These are phyloP conservation scores for Naso thynnoides DNA, from an alignment of 2,797 vertebrate genomes.

Conservation along the genomic window DNA sequence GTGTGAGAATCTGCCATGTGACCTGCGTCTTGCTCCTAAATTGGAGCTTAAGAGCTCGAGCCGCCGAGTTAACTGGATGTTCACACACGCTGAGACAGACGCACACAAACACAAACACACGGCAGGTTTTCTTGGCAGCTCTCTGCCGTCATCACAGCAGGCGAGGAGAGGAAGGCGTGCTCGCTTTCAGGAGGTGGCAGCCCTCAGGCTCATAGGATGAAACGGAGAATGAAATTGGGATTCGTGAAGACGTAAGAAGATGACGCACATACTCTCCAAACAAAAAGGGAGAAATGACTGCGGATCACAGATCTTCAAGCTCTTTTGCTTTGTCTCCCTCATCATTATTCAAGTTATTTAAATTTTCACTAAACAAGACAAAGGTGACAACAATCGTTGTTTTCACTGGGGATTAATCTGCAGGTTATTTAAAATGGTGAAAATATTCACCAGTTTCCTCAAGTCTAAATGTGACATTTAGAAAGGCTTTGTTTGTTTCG, in stretches of 20 bases:
- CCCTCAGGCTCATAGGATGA: constrained; percentile 10
- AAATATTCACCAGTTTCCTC: not conserved
- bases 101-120: constrained; percentile 44
- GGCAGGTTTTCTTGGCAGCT: constrained; percentile 58
- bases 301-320: no score
- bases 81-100: constrained; percentile 55
- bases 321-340: not conserved
- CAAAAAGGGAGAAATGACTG: constrained; percentile 1
- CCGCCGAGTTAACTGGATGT: constrained; percentile 65
- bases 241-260: not conserved
- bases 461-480: not conserved
- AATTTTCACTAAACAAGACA: not conserved
- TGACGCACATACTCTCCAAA: constrained; percentile 28
- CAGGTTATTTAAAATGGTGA: no score
- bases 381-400: no score
- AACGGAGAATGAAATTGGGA: constrained; percentile 26
- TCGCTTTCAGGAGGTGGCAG: constrained; percentile 12
- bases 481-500: not conserved
- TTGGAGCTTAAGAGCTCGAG: constrained; percentile 59
- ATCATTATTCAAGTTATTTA: not conserved
- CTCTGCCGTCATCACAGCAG: constrained; percentile 9
- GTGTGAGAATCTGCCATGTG: constrained; percentile 55
- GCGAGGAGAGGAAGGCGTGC: not conserved
- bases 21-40: constrained; percentile 51
- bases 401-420: no score